A percentile compares a stretch with the other conserved stretches of the same genome.
These are phyloP conservation scores for Labia minor DNA, from an alignment of 2,888 invertebrate genomes.

Conservation along the genomic window DNA sequence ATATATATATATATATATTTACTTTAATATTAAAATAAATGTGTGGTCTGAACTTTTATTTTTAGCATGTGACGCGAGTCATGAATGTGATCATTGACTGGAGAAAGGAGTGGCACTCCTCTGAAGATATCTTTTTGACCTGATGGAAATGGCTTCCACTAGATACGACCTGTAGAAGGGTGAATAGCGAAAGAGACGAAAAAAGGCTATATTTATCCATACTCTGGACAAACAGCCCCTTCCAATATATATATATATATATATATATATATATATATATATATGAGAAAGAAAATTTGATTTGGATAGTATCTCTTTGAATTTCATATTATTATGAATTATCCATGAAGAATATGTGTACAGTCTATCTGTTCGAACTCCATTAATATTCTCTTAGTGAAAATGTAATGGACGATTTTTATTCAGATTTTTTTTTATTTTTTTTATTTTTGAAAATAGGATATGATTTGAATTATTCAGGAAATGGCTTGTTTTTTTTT, in stretches of 20 bases:
- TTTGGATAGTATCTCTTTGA: neutral
- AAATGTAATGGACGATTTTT: slow-evolving; percentile 13
- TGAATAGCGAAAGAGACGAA: neutral
- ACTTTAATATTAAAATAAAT: slow-evolving; percentile 13
- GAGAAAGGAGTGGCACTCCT: neutral
- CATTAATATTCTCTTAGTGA: slow-evolving; percentile 13
- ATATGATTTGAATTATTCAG: slow-evolving; percentile 5
- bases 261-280: slow-evolving; percentile 8
- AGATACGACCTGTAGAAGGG: neutral
- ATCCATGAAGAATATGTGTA: slow-evolving; percentile 7
- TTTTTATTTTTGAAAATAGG: neutral
- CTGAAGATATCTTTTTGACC: neutral
- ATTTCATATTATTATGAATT: slow-evolving; percentile 13
- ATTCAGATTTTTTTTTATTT: neutral
- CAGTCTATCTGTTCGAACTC: slow-evolving; percentile 4
- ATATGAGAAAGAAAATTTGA: neutral
- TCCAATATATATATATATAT: too few species aligned
- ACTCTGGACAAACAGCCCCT: neutral
- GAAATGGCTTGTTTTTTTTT: too few species aligned
- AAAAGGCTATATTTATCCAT: neutral
- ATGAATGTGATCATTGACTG: slow-evolving; percentile 13
- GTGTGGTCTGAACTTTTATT: neutral
- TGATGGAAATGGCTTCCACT: neutral
- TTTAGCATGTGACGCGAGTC: slow-evolving; percentile 7
- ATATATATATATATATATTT: neutral